Evolutionary conservation across 2,797 vertebrate species (phyloP).

Genomic region (Scomberomorus guttatus): DNA sequence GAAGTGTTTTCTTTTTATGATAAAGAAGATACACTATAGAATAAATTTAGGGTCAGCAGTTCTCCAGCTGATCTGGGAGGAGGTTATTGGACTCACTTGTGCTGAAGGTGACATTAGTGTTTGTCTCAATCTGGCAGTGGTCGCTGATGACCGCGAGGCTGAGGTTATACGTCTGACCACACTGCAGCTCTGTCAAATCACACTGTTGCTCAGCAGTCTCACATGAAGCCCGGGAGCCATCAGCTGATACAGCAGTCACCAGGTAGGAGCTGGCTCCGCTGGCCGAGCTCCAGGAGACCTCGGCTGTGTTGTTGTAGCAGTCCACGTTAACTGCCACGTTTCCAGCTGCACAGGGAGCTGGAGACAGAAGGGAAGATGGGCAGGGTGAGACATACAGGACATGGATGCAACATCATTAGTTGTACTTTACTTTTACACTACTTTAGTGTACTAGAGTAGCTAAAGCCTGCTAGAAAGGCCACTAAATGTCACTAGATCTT

Average conservation of each 20-base stretch:
- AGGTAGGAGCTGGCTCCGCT: slow-evolving; percentile 71
- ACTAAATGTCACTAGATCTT: too few species aligned
- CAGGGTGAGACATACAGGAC: background rate
- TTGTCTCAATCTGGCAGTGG: slow-evolving; percentile 59
- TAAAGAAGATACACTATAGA: too few species aligned
- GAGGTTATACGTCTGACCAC: slow-evolving; percentile 82
- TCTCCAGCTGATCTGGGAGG: background rate
- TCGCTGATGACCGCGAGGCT: slow-evolving; percentile 67
- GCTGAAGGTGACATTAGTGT: slow-evolving; percentile 59
- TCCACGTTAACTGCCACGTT: slow-evolving; percentile 57
- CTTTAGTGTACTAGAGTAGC: background rate
- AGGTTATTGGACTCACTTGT: slow-evolving; percentile 79
- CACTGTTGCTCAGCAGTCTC: slow-evolving; percentile 62
- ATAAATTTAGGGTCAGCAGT: background rate
- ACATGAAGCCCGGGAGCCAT: slow-evolving; percentile 69
- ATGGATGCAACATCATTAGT: background rate
- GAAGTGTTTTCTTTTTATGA: too few species aligned
- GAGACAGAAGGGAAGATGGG: slow-evolving; percentile 11
- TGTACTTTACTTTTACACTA: background rate
- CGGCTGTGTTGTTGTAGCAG: slow-evolving; percentile 74
- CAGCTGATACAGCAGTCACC: slow-evolving; percentile 58
- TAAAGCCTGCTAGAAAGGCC: background rate
- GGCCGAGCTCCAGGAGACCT: slow-evolving; percentile 74
- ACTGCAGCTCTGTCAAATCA: slow-evolving; percentile 73
- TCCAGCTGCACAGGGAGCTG: slow-evolving; percentile 79